Evolutionary conservation across 2,888 invertebrate genomes (phyloP).

Genomic region (Pachymerium ferrugineum): DNA sequence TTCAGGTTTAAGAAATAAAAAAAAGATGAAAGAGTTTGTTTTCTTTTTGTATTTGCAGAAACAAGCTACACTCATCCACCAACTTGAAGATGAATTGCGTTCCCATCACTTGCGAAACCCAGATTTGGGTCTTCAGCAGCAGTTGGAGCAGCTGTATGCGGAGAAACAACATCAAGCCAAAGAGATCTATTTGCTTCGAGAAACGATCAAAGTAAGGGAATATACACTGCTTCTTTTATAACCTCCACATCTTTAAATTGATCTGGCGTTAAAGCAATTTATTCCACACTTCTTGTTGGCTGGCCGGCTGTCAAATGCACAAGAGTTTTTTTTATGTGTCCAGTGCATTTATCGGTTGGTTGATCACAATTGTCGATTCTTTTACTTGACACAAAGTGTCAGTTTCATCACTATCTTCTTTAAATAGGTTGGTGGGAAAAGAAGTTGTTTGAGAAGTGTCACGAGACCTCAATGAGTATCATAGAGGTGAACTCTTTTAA

Average conservation of each 20-base stretch:
- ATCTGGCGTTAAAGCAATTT: not conserved
- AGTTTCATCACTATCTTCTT: too few relatives aligned
- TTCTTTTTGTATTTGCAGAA: slow-evolving; percentile 60
- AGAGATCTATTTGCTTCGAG: slow-evolving; percentile 84
- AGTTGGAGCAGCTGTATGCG: slow-evolving; percentile 82
- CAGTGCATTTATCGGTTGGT: not conserved
- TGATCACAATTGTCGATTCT: not conserved
- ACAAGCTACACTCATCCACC: slow-evolving; percentile 90
- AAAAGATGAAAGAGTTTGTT: not conserved
- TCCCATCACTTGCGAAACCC: slow-evolving; percentile 76
- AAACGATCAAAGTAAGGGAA: slow-evolving; percentile 75
- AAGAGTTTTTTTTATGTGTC: slow-evolving; percentile 15
- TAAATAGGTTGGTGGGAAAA: too few relatives aligned
- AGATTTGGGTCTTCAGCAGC: slow-evolving; percentile 84
- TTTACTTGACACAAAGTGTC: not conserved
- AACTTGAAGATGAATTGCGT: slow-evolving; percentile 85
- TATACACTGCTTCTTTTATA: not conserved
- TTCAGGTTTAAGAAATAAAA: too few relatives aligned
- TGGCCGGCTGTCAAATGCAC: slow-evolving; percentile 1
- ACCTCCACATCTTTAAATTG: not conserved
- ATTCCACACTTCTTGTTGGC: not conserved
- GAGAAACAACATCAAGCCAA: slow-evolving; percentile 92
- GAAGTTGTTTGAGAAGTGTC: too few relatives aligned
- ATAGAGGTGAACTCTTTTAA: too few relatives aligned
- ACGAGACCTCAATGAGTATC: too few relatives aligned